Evolutionary conservation across 2,113 vertebrate genomes (phyloP), one percentile per base, ranked within the genome.

Genomic region (Lycaon pictus): DNA sequence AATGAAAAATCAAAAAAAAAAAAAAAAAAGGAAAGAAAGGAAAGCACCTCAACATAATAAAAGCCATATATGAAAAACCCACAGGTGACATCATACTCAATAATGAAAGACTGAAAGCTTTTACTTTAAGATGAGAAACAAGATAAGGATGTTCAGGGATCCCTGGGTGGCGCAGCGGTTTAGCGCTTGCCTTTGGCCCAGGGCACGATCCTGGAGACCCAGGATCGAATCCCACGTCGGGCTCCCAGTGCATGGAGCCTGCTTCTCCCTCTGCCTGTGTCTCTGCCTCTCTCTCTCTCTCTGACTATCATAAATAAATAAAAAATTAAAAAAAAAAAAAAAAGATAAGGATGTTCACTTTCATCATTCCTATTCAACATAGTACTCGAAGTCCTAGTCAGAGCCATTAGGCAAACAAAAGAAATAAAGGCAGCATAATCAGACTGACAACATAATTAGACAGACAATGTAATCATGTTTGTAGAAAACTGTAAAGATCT

Each of bases 61-160:
- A 89, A 12, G 0, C 20, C 32, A 25, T 51, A 23, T n/a, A 80
- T 77, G 29, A 87, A 94, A 94, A 92, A 56, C 12, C 23, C 29
- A 86, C 7, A 51, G 32, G 5, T 89, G 80, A 71, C 9, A 62
- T 37, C 5, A 53, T 56, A 72, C 19, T 35, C 22, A 79, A 15
- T 84, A 56, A 69, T 84, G 11, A 93, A 91, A 92, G 48, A 56
- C 56, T 93, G 43, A 82, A 83, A 88, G 8, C 51, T 51, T 88
- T 74, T 60, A 25, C 53, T 77, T 51, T 83, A 76, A 53, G 53
- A 77, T 58, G 37, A 77, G 17, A 43, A 60, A 77, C 4, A 83
- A 95, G 56, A 89, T 16, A 76, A 82, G 51, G 13, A 76, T 63
- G 25, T 20, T 20, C 11, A 27, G n/a, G n/a, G n/a, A n/a, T n/a